These are phyloP conservation scores for Exocentrus adspersus DNA, from an alignment of 2,888 invertebrate species.

Conservation along the genomic window DNA sequence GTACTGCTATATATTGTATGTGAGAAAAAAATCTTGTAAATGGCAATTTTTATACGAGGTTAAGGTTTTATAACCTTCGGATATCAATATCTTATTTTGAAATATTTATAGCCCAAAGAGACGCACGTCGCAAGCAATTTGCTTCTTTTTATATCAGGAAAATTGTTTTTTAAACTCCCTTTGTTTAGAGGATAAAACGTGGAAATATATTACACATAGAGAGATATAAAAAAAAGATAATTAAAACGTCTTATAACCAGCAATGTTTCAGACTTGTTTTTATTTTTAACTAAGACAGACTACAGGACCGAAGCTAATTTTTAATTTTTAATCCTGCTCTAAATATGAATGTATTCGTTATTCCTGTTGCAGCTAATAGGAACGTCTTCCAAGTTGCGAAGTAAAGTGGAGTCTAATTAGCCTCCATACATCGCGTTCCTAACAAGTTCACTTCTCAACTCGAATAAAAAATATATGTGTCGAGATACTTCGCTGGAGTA, in stretches of 20 bases:
- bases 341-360: not conserved
- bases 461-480: not conserved
- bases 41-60: not conserved
- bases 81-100: not conserved
- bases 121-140: too few species aligned
- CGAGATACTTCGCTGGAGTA: not conserved
- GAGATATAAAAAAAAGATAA: too few species aligned
- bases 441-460: not conserved
- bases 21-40: constrained; percentile 6
- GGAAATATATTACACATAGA: too few species aligned
- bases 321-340: not conserved
- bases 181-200: too few species aligned
- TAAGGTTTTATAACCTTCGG: not conserved
- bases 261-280: too few species aligned
- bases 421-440: constrained; percentile 1
- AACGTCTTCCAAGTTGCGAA: not conserved
- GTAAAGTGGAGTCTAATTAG: not conserved
- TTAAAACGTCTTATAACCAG: too few species aligned
- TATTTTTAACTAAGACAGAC: too few species aligned
- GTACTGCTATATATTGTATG: constrained; percentile 1
- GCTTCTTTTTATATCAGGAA: too few species aligned
- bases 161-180: too few species aligned
- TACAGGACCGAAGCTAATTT: too few species aligned
- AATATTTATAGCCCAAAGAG: not conserved
- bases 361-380: not conserved